Evolutionary conservation across 2,888 invertebrate genomes (phyloP).

Genomic region (Conistra vaccinii): DNA sequence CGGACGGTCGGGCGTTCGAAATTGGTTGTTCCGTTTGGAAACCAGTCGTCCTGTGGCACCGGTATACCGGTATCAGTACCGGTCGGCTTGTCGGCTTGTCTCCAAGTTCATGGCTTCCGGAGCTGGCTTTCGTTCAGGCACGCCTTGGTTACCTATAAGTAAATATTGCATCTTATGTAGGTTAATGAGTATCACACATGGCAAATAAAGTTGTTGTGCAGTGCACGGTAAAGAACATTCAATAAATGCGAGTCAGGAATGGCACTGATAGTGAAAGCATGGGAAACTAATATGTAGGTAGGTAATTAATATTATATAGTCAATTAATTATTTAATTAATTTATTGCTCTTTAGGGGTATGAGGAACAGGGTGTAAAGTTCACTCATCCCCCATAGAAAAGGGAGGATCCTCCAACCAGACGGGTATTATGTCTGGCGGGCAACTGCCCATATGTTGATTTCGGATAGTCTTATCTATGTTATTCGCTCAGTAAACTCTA

Average conservation of each 20-base stretch:
- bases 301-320: neutral
- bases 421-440: too few relatives aligned
- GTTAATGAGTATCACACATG: slow-evolving; percentile 29
- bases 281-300: neutral
- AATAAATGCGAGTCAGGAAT: neutral
- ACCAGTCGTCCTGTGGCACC: slow-evolving; percentile 71
- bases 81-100: slow-evolving; percentile 55
- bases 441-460: too few relatives aligned
- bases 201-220: neutral
- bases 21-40: slow-evolving; percentile 82
- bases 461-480: too few relatives aligned
- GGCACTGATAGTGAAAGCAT: neutral
- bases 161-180: slow-evolving; percentile 39
- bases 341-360: too few relatives aligned
- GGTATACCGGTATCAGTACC: slow-evolving; percentile 57
- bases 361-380: too few relatives aligned
- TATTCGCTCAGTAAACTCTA: too few relatives aligned
- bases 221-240: neutral
- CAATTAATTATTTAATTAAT: neutral
- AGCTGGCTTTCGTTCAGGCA: slow-evolving; percentile 61
- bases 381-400: too few relatives aligned
- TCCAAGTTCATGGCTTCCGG: slow-evolving; percentile 66
- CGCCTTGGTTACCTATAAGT: slow-evolving; percentile 37
- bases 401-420: too few relatives aligned
- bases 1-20: slow-evolving; percentile 70